Base-by-base conservation (phyloP, 1,140 invertebrate species). In the Diuraphis noxia region DNA sequence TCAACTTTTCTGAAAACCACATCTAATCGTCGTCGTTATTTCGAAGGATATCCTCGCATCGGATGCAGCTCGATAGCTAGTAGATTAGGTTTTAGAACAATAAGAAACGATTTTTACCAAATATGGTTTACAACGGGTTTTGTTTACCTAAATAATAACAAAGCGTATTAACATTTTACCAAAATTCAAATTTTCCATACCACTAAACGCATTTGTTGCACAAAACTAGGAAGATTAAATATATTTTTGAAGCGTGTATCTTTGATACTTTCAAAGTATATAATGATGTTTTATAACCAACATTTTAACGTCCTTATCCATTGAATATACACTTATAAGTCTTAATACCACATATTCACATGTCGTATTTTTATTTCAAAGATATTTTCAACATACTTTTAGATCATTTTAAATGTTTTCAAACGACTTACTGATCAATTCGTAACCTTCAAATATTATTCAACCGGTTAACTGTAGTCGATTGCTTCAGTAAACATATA, bases 1-100 rank as follows among this genome's bases (percentile, higher is more conserved):
- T 85, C 1, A 46, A 85, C 84, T 85, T 85, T 85, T 85, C 40
- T 85, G 84, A 21, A 23, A 86, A 86, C 84, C 43, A 49, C 10
- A 23, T 46, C 84, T 36, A 52, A 86, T 86, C 34, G 43, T 52
- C 10, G 34, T 86, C n/a, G 21, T 85, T 85, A 23, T 46, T 46
- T 21, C 30, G n/a, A 25, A 49, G 84, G n/a, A 49, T 86, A 84
- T 84, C 30, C 30, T 38, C 36, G 30, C 40, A 86, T 46, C n/a
- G 46, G 43, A 86, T 86, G 43, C 43, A 46, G 13, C 43, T 49
- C 34, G 21, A n/a, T 77, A 79, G 72, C 34, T 36, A 21, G 43
- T 85, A 41, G 23, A 85, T 85, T 85, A n/a, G 43, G 19, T 34
- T 36, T 34, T 21, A 21, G 23, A 49, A 85, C 84, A 85, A 49